Percentiles rank a stretch among this genome's conserved stretches.
These are phyloP conservation scores for Diloba caeruleocephala DNA, from an alignment of 2,888 invertebrate genomes.

Conservation along the genomic window DNA sequence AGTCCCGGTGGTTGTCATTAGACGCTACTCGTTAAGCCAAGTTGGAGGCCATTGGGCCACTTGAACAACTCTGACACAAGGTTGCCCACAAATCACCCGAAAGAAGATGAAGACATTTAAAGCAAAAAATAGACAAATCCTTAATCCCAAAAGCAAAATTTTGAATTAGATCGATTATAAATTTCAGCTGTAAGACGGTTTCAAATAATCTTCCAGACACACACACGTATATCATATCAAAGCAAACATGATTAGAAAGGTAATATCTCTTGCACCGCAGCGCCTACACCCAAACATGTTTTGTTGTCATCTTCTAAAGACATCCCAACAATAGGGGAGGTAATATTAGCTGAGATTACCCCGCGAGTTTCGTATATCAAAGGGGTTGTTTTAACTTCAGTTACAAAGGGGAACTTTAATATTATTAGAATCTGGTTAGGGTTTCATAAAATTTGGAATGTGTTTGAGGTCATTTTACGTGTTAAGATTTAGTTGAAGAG, in stretches of 20 bases:
- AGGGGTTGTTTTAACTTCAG: conserved; percentile 52
- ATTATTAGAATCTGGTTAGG: conserved; percentile 19
- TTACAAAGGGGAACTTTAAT: conserved; percentile 45
- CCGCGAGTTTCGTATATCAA: conserved; percentile 59
- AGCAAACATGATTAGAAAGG: conserved; percentile 16
- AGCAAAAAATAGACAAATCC: too few relatives aligned
- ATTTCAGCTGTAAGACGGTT: too few relatives aligned
- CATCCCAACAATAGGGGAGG: conserved; percentile 54
- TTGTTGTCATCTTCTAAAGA: conserved; percentile 24
- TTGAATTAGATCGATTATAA: too few relatives aligned
- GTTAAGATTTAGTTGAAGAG: not conserved
- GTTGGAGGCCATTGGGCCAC: too few relatives aligned
- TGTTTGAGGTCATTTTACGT: not conserved
- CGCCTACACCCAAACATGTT: conserved; percentile 13
- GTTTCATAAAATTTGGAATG: not conserved
- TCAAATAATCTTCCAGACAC: not conserved
- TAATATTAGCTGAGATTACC: conserved; percentile 61
- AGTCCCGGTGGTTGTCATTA: too few relatives aligned
- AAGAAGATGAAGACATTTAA: too few relatives aligned
- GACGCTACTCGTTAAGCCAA: too few relatives aligned
- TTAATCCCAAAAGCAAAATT: too few relatives aligned
- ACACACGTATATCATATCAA: not conserved
- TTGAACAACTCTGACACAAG: too few relatives aligned
- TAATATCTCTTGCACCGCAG: conserved; percentile 20
- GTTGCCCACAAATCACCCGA: too few relatives aligned